These are phyloP conservation scores for Syrrhaptes paradoxus DNA, from an alignment of 2,113 vertebrate species.

Conservation along the genomic window DNA sequence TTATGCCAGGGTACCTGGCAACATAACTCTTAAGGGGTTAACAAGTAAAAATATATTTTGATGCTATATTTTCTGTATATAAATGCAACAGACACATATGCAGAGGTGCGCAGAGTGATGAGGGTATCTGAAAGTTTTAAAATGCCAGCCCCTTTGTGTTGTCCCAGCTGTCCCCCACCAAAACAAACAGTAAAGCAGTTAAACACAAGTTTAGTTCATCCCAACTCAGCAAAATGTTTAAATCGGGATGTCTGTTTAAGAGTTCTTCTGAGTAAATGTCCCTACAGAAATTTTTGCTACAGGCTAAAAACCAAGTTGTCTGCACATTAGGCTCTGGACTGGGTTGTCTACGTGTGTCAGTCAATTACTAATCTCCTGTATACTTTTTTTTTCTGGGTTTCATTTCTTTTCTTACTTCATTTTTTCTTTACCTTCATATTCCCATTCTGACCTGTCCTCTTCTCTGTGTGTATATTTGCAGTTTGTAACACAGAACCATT, in stretches of 20 bases:
- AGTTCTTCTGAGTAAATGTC: background rate
- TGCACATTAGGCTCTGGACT: background rate
- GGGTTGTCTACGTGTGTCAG: background rate
- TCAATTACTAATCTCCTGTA: background rate
- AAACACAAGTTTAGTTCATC: background rate
- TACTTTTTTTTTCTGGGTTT: background rate
- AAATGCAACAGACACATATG: background rate
- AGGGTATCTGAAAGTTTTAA: background rate
- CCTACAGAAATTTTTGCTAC: background rate
- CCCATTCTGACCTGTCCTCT: background rate
- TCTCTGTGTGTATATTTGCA: background rate
- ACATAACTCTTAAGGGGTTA: background rate
- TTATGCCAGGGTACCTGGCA: background rate
- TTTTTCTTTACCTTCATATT: background rate
- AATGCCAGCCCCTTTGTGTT: background rate
- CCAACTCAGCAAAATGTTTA: background rate
- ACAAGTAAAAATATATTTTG: background rate
- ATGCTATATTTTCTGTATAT: background rate
- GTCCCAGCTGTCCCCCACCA: fast-evolving
- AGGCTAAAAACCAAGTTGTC: background rate
- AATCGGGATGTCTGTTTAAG: background rate
- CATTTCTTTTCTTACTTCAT: background rate
- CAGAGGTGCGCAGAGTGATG: no score
- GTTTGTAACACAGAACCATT: conserved; percentile 5
- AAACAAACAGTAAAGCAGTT: background rate